Conservation (phyloP, 2,888 invertebrate species). For the Arge pagana region DNA sequence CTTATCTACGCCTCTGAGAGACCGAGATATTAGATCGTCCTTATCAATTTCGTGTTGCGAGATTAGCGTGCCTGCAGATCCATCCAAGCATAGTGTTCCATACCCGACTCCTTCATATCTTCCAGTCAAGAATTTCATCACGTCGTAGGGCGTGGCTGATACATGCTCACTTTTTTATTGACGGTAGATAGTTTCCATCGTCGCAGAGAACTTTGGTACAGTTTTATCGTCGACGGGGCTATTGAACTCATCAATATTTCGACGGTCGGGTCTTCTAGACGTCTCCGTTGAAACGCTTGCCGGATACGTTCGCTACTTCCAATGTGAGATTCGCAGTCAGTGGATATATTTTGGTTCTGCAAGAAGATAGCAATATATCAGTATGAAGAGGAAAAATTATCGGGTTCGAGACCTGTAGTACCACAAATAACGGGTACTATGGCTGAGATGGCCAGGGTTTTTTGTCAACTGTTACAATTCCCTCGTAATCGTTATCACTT, state of each 20-base stretch:
- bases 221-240: conserved; percentile 33
- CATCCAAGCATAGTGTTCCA: conserved; percentile 34
- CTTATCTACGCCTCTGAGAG: too few species aligned
- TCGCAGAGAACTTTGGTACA: conserved; percentile 34
- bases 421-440: conserved; percentile 41
- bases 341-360: conserved; percentile 35
- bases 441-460: conserved; percentile 38
- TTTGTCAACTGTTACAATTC: conserved; percentile 1
- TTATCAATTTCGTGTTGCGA: conserved; percentile 6
- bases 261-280: too few species aligned
- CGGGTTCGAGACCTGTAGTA: conserved; percentile 20
- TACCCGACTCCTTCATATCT: conserved; percentile 28
- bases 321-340: conserved; percentile 35
- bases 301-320: conserved; percentile 39
- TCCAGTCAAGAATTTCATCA: conserved; percentile 23
- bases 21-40: not conserved
- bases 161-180: conserved; percentile 7
- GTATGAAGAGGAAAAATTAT: conserved; percentile 33
- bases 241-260: too few species aligned
- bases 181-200: conserved; percentile 36
- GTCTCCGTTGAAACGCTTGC: too few species aligned
- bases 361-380: conserved; percentile 35
- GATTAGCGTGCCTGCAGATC: conserved; percentile 39
- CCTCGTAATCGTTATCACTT: conserved; percentile 21
- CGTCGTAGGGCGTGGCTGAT: conserved; percentile 16